These are phyloP conservation scores for Isoperla grammatica DNA, from an alignment of 2,888 invertebrate genomes.

Conservation along the genomic window DNA sequence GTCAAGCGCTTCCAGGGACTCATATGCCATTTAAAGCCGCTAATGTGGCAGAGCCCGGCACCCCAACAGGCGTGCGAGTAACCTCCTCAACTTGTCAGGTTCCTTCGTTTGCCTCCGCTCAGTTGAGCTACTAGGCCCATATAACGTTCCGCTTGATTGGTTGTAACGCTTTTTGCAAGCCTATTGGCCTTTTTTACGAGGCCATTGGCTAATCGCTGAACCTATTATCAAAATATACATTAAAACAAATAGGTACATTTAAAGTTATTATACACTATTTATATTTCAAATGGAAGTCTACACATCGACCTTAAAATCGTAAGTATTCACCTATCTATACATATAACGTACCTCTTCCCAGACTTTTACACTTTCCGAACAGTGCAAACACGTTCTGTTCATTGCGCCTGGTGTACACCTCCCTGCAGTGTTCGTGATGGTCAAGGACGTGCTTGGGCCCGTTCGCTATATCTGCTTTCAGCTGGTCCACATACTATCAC, in stretches of 20 bases:
- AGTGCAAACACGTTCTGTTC: neutral
- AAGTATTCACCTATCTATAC: too few relatives aligned
- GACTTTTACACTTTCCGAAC: neutral
- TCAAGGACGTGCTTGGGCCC: neutral
- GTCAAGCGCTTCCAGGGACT: neutral
- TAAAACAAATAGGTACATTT: too few relatives aligned
- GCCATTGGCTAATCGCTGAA: too few relatives aligned
- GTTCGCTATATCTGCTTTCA: neutral
- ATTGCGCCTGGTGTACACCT: neutral
- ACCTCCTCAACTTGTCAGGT: conserved; percentile 12
- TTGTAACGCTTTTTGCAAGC: conserved; percentile 18
- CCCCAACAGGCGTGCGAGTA: conserved; percentile 13
- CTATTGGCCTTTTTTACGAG: neutral
- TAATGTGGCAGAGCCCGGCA: conserved; percentile 9
- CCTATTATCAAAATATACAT: too few relatives aligned
- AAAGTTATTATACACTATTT: too few relatives aligned
- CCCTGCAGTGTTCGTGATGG: neutral
- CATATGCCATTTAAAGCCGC: neutral
- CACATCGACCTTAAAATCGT: too few relatives aligned
- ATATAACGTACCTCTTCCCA: neutral
- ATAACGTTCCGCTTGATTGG: conserved; percentile 25
- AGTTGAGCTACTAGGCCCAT: too few relatives aligned
- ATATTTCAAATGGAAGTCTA: too few relatives aligned
- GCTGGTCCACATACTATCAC: neutral
- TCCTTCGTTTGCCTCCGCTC: conserved; percentile 24